Conservation (phyloP, 1,140 invertebrate genomes). For the Hylaeus volcanicus region DNA sequence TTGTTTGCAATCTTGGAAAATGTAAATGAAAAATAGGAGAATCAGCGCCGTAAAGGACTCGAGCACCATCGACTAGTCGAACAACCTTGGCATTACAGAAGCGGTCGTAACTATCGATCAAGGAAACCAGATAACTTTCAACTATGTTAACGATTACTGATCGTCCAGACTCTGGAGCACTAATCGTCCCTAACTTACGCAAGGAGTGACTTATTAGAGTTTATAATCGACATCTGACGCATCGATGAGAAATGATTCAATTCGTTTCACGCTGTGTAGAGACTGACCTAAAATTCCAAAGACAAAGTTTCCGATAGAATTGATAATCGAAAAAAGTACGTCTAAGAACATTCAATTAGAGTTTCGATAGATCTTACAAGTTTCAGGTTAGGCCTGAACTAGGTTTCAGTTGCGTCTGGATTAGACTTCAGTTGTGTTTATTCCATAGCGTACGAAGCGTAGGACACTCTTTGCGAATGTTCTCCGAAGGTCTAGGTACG, state of each 20-base stretch:
- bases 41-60: not conserved
- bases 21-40: not conserved
- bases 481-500: too few species aligned
- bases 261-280: not conserved
- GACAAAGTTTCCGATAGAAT: too few species aligned
- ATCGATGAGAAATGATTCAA: not conserved
- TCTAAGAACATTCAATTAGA: too few species aligned
- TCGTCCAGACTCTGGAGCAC: not conserved
- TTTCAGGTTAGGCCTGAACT: too few species aligned
- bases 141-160: constrained; percentile 7
- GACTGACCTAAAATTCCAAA: too few species aligned
- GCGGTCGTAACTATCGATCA: not conserved
- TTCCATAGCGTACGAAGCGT: too few species aligned
- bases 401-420: too few species aligned
- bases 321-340: too few species aligned
- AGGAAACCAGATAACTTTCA: not conserved
- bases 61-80: not conserved
- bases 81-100: constrained; percentile 6
- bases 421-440: too few species aligned
- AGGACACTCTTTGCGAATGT: too few species aligned
- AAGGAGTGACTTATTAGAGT: not conserved
- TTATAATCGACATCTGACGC: not conserved
- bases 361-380: too few species aligned
- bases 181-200: not conserved
- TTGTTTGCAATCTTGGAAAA: too few species aligned